Conservation (phyloP, 2,113 vertebrate species). For the Jacana jacana region DNA sequence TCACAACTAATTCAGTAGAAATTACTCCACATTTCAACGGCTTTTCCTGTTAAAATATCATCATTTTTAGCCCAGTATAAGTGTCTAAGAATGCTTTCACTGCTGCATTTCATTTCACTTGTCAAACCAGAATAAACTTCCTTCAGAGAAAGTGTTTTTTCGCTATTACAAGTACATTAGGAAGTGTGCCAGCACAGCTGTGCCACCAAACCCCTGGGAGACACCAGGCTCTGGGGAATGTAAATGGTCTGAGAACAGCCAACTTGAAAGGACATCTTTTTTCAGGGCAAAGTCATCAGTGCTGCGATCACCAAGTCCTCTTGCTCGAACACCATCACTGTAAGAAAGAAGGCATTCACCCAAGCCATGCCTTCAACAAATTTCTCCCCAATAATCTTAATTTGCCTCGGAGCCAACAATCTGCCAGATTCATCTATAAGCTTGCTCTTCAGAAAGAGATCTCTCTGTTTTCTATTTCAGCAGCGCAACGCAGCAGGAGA, state of each 20-base stretch:
- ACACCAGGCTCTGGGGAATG: conserved; percentile 1
- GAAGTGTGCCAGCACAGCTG: conserved; percentile 34
- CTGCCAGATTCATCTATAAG: conserved; percentile 33
- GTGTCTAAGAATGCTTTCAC: conserved; percentile 4
- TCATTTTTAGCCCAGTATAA: not conserved
- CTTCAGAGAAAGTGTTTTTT: not conserved
- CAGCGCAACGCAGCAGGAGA: conserved; percentile 21
- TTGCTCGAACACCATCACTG: not conserved
- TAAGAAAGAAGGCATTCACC: conserved; percentile 18
- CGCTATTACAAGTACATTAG: conserved; percentile 22
- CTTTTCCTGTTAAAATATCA: not conserved
- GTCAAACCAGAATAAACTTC: conserved; percentile 38
- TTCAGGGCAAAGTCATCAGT: conserved; percentile 13
- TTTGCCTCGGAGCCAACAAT: conserved; percentile 34
- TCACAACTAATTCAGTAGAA: not conserved
- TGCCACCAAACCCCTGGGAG: conserved; percentile 24
- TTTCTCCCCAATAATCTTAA: not conserved
- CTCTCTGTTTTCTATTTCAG: not conserved
- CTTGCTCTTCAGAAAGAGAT: conserved; percentile 8
- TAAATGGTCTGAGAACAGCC: conserved; percentile 14
- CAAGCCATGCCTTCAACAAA: not conserved
- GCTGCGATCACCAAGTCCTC: not conserved
- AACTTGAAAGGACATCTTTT: not conserved
- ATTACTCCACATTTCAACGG: not conserved
- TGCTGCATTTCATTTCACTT: conserved; percentile 15